Evolutionary conservation across 2,797 vertebrate genomes (phyloP).

Genomic region (Phrynocephalus forsythii): DNA sequence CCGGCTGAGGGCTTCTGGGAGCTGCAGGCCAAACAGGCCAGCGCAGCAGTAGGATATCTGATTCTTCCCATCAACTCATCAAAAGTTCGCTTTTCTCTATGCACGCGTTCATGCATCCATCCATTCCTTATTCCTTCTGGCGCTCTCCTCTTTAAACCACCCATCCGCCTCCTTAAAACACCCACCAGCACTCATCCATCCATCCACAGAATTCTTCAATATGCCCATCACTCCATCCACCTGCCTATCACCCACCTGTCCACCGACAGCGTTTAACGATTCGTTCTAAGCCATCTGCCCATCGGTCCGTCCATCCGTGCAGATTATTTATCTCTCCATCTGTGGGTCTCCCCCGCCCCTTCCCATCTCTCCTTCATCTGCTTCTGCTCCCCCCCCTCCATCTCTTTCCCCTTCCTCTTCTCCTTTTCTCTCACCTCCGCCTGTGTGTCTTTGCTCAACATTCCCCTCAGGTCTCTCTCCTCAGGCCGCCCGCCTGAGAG

Average conservation of each 20-base stretch:
- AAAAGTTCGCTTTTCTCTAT: neutral
- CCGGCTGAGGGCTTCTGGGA: too few relatives aligned
- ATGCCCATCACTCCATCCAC: neutral
- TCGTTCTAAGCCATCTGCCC: conserved; percentile 28
- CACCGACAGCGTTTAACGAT: conserved; percentile 10
- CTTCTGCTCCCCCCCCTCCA: too few relatives aligned
- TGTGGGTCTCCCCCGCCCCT: neutral
- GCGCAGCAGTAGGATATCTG: too few relatives aligned
- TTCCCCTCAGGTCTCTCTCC: conserved; percentile 22
- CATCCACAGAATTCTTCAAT: neutral
- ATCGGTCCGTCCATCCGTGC: conserved; percentile 18
- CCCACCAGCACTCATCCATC: neutral
- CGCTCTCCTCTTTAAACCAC: neutral
- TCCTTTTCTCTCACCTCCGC: neutral
- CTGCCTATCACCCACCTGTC: conserved; percentile 34
- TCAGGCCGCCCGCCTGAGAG: conserved; percentile 22
- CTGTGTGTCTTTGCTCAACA: neutral
- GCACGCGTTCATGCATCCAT: too few relatives aligned
- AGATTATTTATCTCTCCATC: conserved; percentile 32
- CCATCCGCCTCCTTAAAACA: neutral
- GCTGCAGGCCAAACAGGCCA: too few relatives aligned
- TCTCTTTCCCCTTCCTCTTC: neutral
- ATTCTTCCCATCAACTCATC: neutral
- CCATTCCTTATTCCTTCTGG: too few relatives aligned
- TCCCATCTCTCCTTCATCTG: neutral